Conservation (phyloP, 2,113 vertebrate species). For the Alectura lathami region DNA sequence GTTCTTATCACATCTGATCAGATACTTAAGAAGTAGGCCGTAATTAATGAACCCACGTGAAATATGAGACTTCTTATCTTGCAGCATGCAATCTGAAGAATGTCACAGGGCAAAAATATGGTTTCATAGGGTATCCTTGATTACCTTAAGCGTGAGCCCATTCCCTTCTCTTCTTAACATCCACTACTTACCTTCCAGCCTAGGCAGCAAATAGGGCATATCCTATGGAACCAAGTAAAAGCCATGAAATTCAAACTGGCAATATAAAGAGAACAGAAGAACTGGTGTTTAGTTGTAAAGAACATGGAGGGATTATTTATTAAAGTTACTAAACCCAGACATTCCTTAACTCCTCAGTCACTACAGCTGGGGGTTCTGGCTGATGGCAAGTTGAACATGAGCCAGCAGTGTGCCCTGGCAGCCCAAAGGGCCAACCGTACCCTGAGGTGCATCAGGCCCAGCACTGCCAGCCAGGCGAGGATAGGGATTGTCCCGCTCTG, state of each 20-base stretch:
- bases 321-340: neutral
- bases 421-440: neutral
- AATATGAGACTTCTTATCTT: neutral
- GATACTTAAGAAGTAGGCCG: constrained; percentile 10
- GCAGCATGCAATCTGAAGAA: neutral
- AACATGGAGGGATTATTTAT: neutral
- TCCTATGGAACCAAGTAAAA: neutral
- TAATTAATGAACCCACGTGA: constrained; percentile 26
- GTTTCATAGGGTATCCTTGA: neutral
- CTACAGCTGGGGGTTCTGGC: neutral
- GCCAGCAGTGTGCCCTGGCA: neutral
- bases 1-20: constrained; percentile 15
- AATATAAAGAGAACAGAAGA: neutral
- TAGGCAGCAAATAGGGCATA: neutral
- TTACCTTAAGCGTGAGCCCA: neutral
- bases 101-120: neutral
- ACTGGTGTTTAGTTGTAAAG: neutral
- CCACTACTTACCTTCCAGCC: neutral
- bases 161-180: neutral
- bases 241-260: neutral
- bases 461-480: neutral
- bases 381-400: neutral
- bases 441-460: neutral
- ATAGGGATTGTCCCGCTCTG: neutral
- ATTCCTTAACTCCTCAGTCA: neutral